Evolutionary conservation across 2,797 vertebrate species (phyloP), one percentile per base, ranked within the genome.

Genomic region (Loris lydekkerianus): DNA sequence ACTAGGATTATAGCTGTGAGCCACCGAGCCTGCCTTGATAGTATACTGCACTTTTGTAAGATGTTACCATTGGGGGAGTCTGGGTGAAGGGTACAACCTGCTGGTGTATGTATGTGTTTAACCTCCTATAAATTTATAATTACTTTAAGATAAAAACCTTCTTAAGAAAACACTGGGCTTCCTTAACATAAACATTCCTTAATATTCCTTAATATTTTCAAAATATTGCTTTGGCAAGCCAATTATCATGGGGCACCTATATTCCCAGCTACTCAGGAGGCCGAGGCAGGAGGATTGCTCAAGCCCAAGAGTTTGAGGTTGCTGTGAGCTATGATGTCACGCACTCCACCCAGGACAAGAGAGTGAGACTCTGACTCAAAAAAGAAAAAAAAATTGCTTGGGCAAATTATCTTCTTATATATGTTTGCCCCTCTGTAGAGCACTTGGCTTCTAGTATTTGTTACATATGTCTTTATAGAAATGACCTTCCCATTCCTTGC

Each of bases 401-500:
- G 37, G 40, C 37, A 53, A 3, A 49, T 43, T 18, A 25, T 46
- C 37, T 75, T 86, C 95, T 43, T 60, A 20, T 75, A 17, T 67
- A 86, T 18, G 43, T 69, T 27, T 53, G 29, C 20, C 37, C 34
- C 61, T 82, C 20, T 18, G 46, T 8, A 14, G 65, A 72, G 23
- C 20, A 17, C 20, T 10, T 29, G n/a, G 46, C 61, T 86, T 92
- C 58, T 25, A 21, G 40, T 3, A 25, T 73, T 83, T 56, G 82
- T 77, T 60, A 65, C 25, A 29, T 34, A 4, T 37, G 11, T 88
- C 63, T 94, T 82, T 46, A 69, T 31, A 87, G 37, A 76, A 84
- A 91, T 17, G 5, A 3, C 67, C 84, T 94, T 92, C 77, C 58
- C 53, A 40, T 37, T 63, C 40, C 67, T 93, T 94, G 65, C 87